Base-by-base conservation (phyloP, 1,140 invertebrate genomes). In the Zaprionus capensis region DNA sequence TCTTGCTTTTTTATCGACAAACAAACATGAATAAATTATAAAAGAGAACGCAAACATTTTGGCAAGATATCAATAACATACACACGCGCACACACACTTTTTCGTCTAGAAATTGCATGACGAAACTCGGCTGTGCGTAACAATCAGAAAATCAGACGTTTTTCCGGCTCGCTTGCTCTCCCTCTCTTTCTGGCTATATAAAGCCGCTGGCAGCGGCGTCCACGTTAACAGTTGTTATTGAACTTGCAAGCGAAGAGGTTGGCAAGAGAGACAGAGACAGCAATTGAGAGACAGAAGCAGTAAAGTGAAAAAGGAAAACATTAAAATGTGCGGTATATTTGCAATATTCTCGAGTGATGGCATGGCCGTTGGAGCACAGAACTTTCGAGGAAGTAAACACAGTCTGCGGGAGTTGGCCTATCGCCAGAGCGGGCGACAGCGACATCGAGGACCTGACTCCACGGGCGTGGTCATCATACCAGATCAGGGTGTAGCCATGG, bases 381-480 rank as follows among this genome's bases (percentile, higher is more conserved):
- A 78, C 2, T 79, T 78, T 4, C 36, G 70, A 5, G 82, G 80
- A 28, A 67, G 78, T 41, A 74, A 83, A 15, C 82, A 91, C 49
- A 86, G 65, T 12, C 15, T 92, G 14, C 73, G 92, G 11, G 92
- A 93, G 64, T 28, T 93, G 59, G 84, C 91, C n/a, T 92, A 88
- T 64, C 73, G 83, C 1, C 91, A 93, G 62, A 93, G 92, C 44
- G 86, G 91, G 7, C 81, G 84, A 22, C 92, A 93, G 51, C 81
- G 92, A n/a, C 92, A 93, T 80, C 85, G 92, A 11, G 92, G 92
- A 4, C 92, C 92, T 1, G 92, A 93, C 49, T 88, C 92, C n/a
- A 93, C 92, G 0, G 92, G 92, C 1, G 82, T 93, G 1, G 49
- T 63, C n/a, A 14, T 85, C 5, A 51, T 91, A 0, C 17, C 78